phyloP scores from a whole-genome alignment of 2,888 invertebrate species.

The Stenodera caucasica region DNA sequence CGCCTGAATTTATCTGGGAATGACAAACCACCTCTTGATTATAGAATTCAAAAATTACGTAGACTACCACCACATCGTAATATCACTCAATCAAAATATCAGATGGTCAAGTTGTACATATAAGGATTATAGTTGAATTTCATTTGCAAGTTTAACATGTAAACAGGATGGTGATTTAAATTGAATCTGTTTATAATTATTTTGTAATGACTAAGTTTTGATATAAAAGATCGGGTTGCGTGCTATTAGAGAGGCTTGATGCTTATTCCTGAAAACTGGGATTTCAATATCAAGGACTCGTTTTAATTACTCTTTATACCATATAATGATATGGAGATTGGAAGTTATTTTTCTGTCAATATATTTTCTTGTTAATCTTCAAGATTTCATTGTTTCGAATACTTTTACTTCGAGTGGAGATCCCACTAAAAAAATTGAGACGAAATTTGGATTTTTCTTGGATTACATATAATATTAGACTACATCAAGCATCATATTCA shows the following conservation, averaged over 20 bases:
- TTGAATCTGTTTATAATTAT: no score
- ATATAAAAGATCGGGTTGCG: no score
- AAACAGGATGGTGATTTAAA: no score
- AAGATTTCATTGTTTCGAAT: background rate
- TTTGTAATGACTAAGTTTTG: no score
- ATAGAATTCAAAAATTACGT: conserved; percentile 14
- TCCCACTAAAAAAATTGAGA: background rate
- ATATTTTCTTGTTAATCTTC: background rate
- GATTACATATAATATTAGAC: background rate
- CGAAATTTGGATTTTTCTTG: background rate
- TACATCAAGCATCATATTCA: background rate
- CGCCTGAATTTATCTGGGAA: conserved; percentile 25
- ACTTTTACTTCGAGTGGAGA: background rate
- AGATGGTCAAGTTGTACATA: background rate
- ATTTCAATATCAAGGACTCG: no score
- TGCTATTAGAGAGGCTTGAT: no score
- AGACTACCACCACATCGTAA: background rate
- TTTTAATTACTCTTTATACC: no score
- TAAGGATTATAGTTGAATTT: no score
- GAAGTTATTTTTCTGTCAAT: background rate
- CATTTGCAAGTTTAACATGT: no score
- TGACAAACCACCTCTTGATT: conserved; percentile 29
- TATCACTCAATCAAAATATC: conserved; percentile 19
- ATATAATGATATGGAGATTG: no score
- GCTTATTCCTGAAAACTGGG: no score